phyloP scores from a whole-genome alignment of 2,888 invertebrate species.

The Metopia argyrocephala region DNA sequence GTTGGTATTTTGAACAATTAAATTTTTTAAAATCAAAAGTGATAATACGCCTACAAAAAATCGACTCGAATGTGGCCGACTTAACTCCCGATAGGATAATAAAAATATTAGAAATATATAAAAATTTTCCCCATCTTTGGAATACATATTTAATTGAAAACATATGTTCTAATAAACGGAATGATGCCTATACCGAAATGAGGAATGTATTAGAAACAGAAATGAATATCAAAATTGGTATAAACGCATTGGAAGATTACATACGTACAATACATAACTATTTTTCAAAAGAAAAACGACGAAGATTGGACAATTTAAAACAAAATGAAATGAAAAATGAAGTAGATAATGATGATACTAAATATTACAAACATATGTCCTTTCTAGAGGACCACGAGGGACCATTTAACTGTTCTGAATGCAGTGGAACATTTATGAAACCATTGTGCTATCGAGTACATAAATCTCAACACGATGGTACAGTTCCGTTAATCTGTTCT shows the following conservation, averaged over 20 bases:
- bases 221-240: conserved; percentile 43
- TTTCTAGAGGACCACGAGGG: conserved; percentile 59
- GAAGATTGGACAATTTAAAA: neutral
- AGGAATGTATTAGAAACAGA: conserved; percentile 26
- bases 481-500: conserved; percentile 46
- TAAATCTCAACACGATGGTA: conserved; percentile 44
- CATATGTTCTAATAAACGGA: conserved; percentile 46
- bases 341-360: neutral
- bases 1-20: conserved; percentile 52
- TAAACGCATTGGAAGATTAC: conserved; percentile 37
- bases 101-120: conserved; percentile 54
- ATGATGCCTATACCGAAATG: conserved; percentile 56
- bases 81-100: conserved; percentile 51
- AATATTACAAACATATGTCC: conserved; percentile 43
- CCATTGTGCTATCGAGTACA: conserved; percentile 52
- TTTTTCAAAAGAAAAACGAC: conserved; percentile 54
- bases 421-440: conserved; percentile 40
- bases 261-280: conserved; percentile 51
- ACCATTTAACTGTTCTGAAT: conserved; percentile 57
- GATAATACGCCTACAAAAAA: conserved; percentile 19
- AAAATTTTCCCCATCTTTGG: conserved; percentile 57
- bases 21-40: conserved; percentile 45
- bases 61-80: conserved; percentile 38
- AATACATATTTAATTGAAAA: conserved; percentile 57
- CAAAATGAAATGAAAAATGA: conserved; percentile 13